Evolutionary conservation across 2,113 vertebrate species (phyloP).

Genomic region (Peromyscus californicus): DNA sequence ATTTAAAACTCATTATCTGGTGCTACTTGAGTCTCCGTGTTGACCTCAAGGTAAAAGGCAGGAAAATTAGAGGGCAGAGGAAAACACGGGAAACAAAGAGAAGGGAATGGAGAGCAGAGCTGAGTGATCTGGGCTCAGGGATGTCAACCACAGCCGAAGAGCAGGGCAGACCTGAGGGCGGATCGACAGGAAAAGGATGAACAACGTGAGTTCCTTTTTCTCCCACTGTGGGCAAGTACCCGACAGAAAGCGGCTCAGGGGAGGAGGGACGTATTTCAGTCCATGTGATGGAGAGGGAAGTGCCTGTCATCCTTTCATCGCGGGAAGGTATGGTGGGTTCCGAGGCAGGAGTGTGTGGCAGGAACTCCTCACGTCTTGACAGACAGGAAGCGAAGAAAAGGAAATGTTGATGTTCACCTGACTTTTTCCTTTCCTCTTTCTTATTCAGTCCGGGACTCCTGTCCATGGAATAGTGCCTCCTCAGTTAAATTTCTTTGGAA

Average conservation of each 20-base stretch:
- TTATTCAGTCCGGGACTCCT: not conserved
- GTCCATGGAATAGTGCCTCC: not conserved
- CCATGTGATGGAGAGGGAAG: not conserved
- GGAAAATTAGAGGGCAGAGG: not conserved
- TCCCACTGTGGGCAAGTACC: not conserved
- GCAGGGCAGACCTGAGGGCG: no score
- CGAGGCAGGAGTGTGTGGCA: not conserved
- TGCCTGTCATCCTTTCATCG: no score
- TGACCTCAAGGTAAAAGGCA: constrained; percentile 52
- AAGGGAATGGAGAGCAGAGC: not conserved
- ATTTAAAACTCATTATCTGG: constrained; percentile 64
- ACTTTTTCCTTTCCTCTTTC: not conserved
- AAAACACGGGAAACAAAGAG: not conserved
- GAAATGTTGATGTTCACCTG: not conserved
- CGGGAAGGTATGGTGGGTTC: not conserved
- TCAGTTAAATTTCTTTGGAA: not conserved
- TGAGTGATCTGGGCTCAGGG: not conserved
- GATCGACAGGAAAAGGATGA: not conserved
- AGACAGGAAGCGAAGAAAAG: not conserved
- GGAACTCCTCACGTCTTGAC: not conserved
- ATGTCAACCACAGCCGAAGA: not conserved
- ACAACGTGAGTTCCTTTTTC: fast-evolving
- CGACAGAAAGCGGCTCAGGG: not conserved
- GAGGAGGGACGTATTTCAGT: not conserved
- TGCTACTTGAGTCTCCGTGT: not conserved